These are phyloP conservation scores for Lagopus muta DNA, from an alignment of 2,113 vertebrate species.

Conservation along the genomic window DNA sequence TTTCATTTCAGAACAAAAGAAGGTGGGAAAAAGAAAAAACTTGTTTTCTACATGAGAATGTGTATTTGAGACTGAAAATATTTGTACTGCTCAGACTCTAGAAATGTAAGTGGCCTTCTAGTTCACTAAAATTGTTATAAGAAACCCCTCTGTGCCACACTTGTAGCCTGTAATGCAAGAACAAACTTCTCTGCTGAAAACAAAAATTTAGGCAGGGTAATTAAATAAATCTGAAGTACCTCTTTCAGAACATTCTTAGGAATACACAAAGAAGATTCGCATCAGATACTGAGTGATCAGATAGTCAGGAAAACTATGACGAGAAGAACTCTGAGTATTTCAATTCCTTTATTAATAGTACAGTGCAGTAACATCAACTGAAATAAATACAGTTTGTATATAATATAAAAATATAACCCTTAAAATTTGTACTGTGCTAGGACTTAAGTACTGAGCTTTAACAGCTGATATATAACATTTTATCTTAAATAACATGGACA, in stretches of 20 bases:
- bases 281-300: not conserved
- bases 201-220: not conserved
- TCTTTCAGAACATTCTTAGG: not conserved
- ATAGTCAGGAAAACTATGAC: not conserved
- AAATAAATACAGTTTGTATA: constrained; percentile 8
- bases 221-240: not conserved
- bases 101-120: not conserved
- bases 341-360: constrained; percentile 41
- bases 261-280: not conserved
- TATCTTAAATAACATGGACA: not conserved
- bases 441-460: not conserved
- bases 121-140: not conserved
- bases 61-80: not conserved
- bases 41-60: not conserved
- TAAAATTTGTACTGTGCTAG: not conserved
- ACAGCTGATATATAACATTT: not conserved
- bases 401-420: constrained; percentile 68
- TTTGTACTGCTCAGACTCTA: not conserved
- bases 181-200: not conserved
- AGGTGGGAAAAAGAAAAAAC: not conserved
- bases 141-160: not conserved
- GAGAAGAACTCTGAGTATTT: not conserved
- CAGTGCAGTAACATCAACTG: constrained; percentile 10
- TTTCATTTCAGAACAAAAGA: not conserved
- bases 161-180: not conserved